A percentile compares a stretch with the other conserved stretches of the same genome.
Conservation (phyloP, 2,888 invertebrate species). For the Nomada fucata region DNA sequence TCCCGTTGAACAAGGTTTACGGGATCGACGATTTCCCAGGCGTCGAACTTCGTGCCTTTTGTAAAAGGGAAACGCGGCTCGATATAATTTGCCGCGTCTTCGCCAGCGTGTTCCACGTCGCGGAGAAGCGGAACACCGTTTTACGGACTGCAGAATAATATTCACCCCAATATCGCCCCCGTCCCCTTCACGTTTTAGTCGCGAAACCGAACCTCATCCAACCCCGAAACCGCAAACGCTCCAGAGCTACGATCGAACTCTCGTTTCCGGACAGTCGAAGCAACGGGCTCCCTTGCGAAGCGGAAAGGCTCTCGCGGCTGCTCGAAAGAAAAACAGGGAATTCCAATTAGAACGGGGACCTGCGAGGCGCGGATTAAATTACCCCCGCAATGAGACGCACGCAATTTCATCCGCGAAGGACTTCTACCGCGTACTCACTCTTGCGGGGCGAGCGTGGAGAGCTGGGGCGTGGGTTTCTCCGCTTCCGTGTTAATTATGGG, state of each 20-base stretch:
- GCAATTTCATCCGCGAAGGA: conserved; percentile 31
- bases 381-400: conserved; percentile 18
- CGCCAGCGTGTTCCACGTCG: background rate
- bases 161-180: background rate
- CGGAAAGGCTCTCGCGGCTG: too few relatives aligned
- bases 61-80: too few relatives aligned
- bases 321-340: conserved; percentile 1
- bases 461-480: conserved; percentile 67
- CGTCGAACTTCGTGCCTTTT: background rate
- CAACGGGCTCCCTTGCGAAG: background rate
- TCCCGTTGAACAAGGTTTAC: background rate
- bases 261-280: background rate
- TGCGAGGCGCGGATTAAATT: conserved; percentile 21
- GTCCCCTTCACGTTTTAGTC: background rate
- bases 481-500: conserved; percentile 74
- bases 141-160: background rate
- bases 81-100: background rate
- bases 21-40: background rate
- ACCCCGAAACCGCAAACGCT: background rate
- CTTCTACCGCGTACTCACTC: conserved; percentile 70
- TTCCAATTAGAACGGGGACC: conserved; percentile 40
- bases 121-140: background rate
- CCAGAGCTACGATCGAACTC: background rate
- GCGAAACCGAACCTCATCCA: background rate
- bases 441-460: conserved; percentile 54